Percentiles rank a stretch among this genome's conserved stretches.
Conservation (phyloP, 2,888 invertebrate species). For the Lepidocyrtoides sp. region DNA sequence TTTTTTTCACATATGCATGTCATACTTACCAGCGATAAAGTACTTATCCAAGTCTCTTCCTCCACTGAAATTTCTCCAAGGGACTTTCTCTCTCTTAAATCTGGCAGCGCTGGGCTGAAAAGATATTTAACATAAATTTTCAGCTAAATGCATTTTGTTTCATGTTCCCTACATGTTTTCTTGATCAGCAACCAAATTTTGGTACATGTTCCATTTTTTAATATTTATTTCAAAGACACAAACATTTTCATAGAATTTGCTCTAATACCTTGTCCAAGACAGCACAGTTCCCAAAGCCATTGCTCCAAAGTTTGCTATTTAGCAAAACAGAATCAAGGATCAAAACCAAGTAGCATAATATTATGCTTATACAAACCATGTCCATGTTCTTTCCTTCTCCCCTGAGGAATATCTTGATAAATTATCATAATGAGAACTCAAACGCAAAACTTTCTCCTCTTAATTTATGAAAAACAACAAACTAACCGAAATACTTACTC, state of each 20-base stretch:
- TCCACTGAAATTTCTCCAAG: conserved; percentile 78
- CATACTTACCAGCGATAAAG: conserved; percentile 82
- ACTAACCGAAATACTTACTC: too few relatives aligned
- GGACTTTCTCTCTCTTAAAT: conserved; percentile 77
- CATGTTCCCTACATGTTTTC: not conserved
- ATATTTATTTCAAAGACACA: not conserved
- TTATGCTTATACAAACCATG: too few relatives aligned
- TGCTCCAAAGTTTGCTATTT: conserved; percentile 83
- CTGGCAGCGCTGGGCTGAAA: conserved; percentile 82
- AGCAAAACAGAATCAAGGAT: not conserved
- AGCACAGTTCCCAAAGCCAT: conserved; percentile 81
- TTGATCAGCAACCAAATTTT: not conserved
- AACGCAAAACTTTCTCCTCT: too few relatives aligned
- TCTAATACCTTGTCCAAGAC: conserved; percentile 80
- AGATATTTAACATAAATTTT: not conserved
- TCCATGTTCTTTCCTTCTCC: too few relatives aligned
- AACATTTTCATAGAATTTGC: too few relatives aligned
- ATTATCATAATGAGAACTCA: too few relatives aligned
- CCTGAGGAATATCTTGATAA: too few relatives aligned
- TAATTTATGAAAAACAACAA: too few relatives aligned
- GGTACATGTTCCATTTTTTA: not conserved
- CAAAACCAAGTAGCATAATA: too few relatives aligned
- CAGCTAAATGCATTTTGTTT: not conserved
- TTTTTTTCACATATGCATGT: not conserved
- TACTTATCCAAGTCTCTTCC: conserved; percentile 84